Evolutionary conservation across 2,888 invertebrate species (phyloP).

Genomic region (Caprella mutica): DNA sequence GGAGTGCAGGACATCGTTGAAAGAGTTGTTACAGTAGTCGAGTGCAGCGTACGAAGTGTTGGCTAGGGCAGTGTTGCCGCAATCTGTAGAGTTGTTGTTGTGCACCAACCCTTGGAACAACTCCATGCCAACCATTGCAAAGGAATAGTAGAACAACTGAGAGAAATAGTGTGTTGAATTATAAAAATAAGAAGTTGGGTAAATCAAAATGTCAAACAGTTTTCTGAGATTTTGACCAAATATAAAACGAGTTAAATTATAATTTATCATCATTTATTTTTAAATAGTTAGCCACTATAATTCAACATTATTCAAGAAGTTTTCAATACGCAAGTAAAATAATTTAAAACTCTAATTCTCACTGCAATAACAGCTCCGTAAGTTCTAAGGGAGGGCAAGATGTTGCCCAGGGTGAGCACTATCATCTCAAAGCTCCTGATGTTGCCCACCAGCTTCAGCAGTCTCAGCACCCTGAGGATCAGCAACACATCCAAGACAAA

Average conservation of each 20-base stretch:
- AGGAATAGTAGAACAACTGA: conserved; percentile 44
- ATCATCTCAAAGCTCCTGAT: conserved; percentile 43
- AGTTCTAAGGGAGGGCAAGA: conserved; percentile 43
- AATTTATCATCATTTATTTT: neutral
- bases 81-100: conserved; percentile 11
- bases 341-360: conserved; percentile 36
- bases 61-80: conserved; percentile 23
- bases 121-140: conserved; percentile 45
- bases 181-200: too few relatives aligned
- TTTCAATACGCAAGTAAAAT: too few relatives aligned
- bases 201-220: too few relatives aligned
- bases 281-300: too few relatives aligned
- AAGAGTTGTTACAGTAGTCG: conserved; percentile 45
- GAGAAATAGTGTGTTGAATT: conserved; percentile 8
- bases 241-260: neutral
- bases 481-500: conserved; percentile 42
- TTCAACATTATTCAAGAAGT: too few relatives aligned
- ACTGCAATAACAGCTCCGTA: conserved; percentile 44
- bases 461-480: conserved; percentile 42
- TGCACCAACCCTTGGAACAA: conserved; percentile 38
- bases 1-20: conserved; percentile 42
- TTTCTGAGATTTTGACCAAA: neutral
- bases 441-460: conserved; percentile 43
- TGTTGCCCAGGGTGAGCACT: conserved; percentile 42
- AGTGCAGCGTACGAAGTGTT: neutral